Base-by-base conservation (phyloP, 2,888 invertebrate genomes). In the Lithophane ornitopus region DNA sequence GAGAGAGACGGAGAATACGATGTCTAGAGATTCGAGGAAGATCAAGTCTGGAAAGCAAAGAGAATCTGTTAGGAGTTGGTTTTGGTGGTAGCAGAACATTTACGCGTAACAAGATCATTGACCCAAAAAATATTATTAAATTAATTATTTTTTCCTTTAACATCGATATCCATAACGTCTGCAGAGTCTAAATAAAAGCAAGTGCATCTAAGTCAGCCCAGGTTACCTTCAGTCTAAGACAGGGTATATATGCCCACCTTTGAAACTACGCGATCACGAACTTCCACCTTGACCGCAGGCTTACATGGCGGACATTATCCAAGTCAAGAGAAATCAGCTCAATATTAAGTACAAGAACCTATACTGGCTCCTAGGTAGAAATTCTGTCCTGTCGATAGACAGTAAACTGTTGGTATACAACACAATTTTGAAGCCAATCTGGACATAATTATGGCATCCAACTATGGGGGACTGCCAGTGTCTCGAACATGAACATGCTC, bases 1-100 rank as follows among this genome's bases (percentile, higher is more conserved):
- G 68, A 99, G 95, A 0, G 99, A 98, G 66, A 99, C 98, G 80
- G 98, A 98, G 93, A 99, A 99, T 71, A 99, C 97, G 3, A 99
- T 98, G 92, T 99, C 99, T 1, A 98, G 97, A 0, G 99, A 99
- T 85, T 99, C 98, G 74, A 99, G 97, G 94, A 99, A 99, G 76
- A 99, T 97, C 74, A 99, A 96, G 97, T 99, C 99, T 99, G 95
- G 7, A 86, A 87, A 26, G 39, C 34, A 26, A 61, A 26, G 7
- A 49, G 14, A 19, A 26, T 22, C 22, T 61, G 28, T 34, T 12
- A 61, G 59, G 1, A 34, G 28, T 34, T 12, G 16, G 46, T 46
- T 16, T 46, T 22, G 49, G 49, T 49, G 49, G 19, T 46, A 46
- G 46, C 6, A 49, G 46, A 19, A 46, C 16, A 16, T 46, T 46